phyloP scores from a whole-genome alignment of 2,888 invertebrate species.

The Dicranocentrus wangi region DNA sequence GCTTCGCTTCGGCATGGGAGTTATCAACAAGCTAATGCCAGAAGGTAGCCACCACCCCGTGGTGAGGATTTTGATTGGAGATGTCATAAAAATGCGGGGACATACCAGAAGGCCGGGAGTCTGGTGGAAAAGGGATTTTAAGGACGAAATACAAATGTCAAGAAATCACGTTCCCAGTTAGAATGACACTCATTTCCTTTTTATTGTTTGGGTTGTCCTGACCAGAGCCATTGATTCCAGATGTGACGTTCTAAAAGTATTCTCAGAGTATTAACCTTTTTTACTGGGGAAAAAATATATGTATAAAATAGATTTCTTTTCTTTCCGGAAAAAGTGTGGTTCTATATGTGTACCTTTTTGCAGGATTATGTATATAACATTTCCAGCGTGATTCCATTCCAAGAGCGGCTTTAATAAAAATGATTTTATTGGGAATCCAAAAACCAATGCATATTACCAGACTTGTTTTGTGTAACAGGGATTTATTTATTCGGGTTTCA shows the following conservation, averaged over 20 bases:
- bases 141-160: slow-evolving; percentile 25
- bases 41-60: slow-evolving; percentile 22
- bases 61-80: slow-evolving; percentile 44
- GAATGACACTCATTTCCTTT: slow-evolving; percentile 42
- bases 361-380: no score
- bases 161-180: slow-evolving; percentile 36
- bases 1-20: neutral
- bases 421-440: no score
- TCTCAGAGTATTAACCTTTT: neutral
- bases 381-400: no score
- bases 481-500: no score
- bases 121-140: no score
- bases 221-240: slow-evolving; percentile 44
- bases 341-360: no score
- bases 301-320: no score
- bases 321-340: no score
- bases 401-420: no score
- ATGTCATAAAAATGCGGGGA: slow-evolving; percentile 46
- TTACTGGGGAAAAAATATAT: no score
- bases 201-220: slow-evolving; percentile 46
- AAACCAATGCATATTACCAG: no score
- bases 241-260: slow-evolving; percentile 24
- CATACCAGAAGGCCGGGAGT: neutral
- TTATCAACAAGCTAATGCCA: slow-evolving; percentile 36
- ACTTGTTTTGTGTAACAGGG: no score